A percentile compares a stretch with the other conserved stretches of the same genome.
phyloP scores from a whole-genome alignment of 2,888 invertebrate species.

The Heteromurus nitidus region DNA sequence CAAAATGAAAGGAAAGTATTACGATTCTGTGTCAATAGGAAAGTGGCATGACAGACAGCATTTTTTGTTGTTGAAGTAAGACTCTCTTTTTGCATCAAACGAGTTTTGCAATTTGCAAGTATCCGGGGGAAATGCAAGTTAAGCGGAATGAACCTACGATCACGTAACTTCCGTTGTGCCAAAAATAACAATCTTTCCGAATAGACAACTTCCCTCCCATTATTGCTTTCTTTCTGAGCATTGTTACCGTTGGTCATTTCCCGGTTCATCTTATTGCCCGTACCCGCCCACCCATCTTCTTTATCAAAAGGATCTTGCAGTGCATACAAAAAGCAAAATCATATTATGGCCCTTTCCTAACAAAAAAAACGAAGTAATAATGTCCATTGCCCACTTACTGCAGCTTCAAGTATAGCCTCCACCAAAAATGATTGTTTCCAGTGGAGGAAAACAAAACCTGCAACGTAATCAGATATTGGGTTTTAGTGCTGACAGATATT shows the following conservation, averaged over 20 bases:
- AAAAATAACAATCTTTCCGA: not conserved
- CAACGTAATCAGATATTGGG: conserved; percentile 17
- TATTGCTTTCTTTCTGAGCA: not conserved
- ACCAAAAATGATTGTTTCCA: not conserved
- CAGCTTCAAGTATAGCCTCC: not conserved
- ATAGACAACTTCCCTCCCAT: not conserved
- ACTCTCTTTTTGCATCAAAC: not conserved
- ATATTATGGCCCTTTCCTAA: too few relatives aligned
- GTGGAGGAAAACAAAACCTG: conserved; percentile 4
- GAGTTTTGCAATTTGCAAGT: not conserved
- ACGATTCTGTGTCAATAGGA: too few relatives aligned
- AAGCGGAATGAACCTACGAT: not conserved
- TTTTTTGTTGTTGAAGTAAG: not conserved
- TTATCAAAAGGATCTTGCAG: too few relatives aligned
- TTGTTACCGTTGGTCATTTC: not conserved
- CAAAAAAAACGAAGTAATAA: not conserved
- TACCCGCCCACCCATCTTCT: too few relatives aligned
- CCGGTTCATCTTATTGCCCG: not conserved
- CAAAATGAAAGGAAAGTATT: too few relatives aligned
- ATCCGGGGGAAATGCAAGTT: not conserved
- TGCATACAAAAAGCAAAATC: too few relatives aligned
- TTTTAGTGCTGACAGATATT: not conserved
- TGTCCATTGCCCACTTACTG: not conserved
- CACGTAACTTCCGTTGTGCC: not conserved
- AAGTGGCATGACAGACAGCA: too few relatives aligned